A percentile compares a stretch with the other conserved stretches of the same genome.
These are phyloP conservation scores for Tiliqua scincoides DNA, from an alignment of 2,113 vertebrate genomes.

Conservation along the genomic window DNA sequence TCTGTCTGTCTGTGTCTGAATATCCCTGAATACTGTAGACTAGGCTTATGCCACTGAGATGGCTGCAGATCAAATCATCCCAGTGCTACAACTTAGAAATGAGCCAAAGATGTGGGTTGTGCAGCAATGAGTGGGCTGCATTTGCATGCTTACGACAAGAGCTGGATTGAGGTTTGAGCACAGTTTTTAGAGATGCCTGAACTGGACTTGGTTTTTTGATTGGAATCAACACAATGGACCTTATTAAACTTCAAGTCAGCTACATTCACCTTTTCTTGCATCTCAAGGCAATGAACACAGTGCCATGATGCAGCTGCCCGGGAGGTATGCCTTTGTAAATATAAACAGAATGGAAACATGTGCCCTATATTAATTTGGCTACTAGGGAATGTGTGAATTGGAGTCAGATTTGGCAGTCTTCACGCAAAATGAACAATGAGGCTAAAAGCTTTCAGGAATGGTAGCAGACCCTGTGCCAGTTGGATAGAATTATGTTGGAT, in stretches of 20 bases:
- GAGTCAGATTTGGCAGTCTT: slow-evolving; percentile 26
- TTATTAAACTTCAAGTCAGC: not conserved
- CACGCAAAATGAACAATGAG: slow-evolving; percentile 4
- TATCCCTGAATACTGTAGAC: not conserved
- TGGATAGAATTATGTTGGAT: slow-evolving; percentile 19
- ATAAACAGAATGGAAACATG: slow-evolving; percentile 23
- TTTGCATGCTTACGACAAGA: not conserved
- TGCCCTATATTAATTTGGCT: slow-evolving; percentile 7
- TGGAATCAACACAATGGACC: not conserved
- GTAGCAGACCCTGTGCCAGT: not conserved
- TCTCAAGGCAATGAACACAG: not conserved
- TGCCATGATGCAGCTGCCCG: not conserved
- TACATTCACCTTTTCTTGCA: not conserved
- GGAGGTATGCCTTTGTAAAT: slow-evolving; percentile 23
- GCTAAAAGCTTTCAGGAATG: slow-evolving; percentile 17
- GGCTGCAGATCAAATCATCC: not conserved
- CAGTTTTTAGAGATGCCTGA: not conserved
- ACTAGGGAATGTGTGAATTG: not conserved
- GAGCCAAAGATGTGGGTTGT: not conserved
- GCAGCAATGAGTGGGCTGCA: not conserved
- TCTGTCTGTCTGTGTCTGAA: not conserved
- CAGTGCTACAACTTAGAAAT: not conserved
- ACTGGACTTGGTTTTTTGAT: not conserved
- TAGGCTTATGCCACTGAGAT: not conserved
- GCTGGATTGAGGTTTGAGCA: not conserved